Percentiles rank a stretch among this genome's conserved stretches.
Evolutionary conservation across 2,797 vertebrate genomes (phyloP).

Genomic region (Molossus alvarezi): DNA sequence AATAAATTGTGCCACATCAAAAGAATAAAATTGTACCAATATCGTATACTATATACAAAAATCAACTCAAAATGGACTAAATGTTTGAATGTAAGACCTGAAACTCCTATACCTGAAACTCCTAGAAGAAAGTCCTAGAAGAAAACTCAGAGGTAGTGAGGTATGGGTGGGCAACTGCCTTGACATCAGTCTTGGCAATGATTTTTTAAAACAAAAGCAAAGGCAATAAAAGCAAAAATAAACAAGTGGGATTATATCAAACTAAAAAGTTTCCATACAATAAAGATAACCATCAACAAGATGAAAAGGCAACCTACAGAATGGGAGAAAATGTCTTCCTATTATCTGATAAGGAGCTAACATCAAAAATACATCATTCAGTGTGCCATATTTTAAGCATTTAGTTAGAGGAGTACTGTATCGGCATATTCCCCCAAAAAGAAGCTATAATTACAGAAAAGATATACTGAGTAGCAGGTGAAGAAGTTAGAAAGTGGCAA

Average conservation of each 20-base stretch:
- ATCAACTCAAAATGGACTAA: background rate
- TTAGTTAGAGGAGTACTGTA: background rate
- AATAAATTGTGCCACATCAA: background rate
- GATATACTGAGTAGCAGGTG: background rate
- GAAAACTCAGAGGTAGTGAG: background rate
- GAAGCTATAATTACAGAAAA: background rate
- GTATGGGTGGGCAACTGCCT: background rate
- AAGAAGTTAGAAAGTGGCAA: slow-evolving; percentile 32
- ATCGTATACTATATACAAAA: background rate
- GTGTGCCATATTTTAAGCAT: background rate
- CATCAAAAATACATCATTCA: background rate
- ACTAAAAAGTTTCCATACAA: background rate
- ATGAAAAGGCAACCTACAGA: background rate
- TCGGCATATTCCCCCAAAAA: background rate
- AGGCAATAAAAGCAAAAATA: background rate
- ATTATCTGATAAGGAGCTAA: background rate
- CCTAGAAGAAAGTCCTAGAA: background rate
- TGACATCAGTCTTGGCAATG: background rate
- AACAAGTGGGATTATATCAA: background rate
- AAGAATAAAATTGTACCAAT: background rate
- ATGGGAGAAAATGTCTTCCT: background rate
- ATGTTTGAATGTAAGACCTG: background rate
- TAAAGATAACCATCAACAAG: background rate
- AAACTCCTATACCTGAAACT: background rate
- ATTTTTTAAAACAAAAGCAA: background rate